Evolutionary conservation across 1,140 invertebrate genomes (phyloP).

Genomic region (Apis laboriosa): DNA sequence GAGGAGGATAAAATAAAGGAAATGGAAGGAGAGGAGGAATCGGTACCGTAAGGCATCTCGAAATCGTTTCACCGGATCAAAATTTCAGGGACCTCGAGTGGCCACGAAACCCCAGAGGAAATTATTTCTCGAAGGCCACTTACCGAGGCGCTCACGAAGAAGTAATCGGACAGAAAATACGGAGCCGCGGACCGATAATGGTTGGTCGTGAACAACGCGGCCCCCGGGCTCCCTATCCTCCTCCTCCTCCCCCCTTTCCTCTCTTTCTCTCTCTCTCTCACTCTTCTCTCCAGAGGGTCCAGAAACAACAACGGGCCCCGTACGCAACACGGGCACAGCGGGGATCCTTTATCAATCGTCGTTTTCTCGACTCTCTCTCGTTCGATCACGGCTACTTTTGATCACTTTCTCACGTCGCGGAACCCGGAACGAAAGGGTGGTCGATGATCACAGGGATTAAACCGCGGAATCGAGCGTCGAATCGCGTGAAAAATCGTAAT

Average conservation of each 20-base stretch:
- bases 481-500: slow-evolving; percentile 20
- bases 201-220: slow-evolving; percentile 47
- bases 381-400: slow-evolving; percentile 36
- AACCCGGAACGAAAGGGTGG: not conserved
- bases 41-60: slow-evolving; percentile 52
- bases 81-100: slow-evolving; percentile 54
- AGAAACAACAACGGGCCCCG: slow-evolving; percentile 47
- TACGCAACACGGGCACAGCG: slow-evolving; percentile 35
- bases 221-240: slow-evolving; percentile 32
- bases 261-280: not conserved
- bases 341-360: slow-evolving; percentile 43
- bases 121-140: slow-evolving; percentile 64
- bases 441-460: slow-evolving; percentile 39
- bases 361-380: not conserved
- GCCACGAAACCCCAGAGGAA: slow-evolving; percentile 48
- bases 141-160: slow-evolving; percentile 64
- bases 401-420: slow-evolving; percentile 30
- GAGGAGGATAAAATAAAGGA: not conserved
- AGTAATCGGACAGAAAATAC: slow-evolving; percentile 66
- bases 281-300: not conserved
- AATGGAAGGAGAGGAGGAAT: not conserved
- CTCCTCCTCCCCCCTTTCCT: not conserved
- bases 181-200: slow-evolving; percentile 61
- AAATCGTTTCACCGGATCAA: slow-evolving; percentile 63
- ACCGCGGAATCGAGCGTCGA: not conserved